A percentile compares a stretch with the other conserved stretches of the same genome.
phyloP scores from a whole-genome alignment of 2,888 invertebrate genomes.

The Pollenia griseotomentosa region DNA sequence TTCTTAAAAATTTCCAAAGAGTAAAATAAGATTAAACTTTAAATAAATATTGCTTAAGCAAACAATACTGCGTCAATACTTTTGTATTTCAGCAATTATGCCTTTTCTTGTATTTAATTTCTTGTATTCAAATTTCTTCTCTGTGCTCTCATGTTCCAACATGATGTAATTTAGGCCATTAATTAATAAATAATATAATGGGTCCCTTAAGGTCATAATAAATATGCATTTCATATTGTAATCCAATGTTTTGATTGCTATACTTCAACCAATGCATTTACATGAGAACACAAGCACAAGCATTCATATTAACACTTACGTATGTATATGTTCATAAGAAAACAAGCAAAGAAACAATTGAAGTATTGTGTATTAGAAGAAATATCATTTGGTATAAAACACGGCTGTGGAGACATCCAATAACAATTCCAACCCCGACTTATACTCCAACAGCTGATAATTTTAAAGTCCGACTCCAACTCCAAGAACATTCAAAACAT shows the following conservation, averaged over 20 bases:
- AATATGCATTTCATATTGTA: slow-evolving; percentile 56
- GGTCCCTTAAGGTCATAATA: slow-evolving; percentile 65
- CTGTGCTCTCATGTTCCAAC: slow-evolving; percentile 17
- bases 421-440: no score
- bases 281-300: neutral
- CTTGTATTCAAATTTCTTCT: neutral
- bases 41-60: neutral
- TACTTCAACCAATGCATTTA: neutral
- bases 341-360: neutral
- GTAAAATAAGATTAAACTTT: neutral
- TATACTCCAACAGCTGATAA: no score
- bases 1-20: neutral
- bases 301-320: neutral
- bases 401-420: no score
- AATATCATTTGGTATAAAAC: no score
- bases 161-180: slow-evolving; percentile 70
- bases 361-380: neutral
- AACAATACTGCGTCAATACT: neutral
- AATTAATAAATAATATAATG: slow-evolving; percentile 69
- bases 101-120: neutral
- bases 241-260: slow-evolving; percentile 45
- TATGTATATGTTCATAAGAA: neutral
- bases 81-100: neutral
- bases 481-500: no score
- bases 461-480: no score